A percentile compares a stretch with the other conserved stretches of the same genome.
phyloP scores from a whole-genome alignment of 2,888 invertebrate genomes.

The Gisinianus flammeolus region DNA sequence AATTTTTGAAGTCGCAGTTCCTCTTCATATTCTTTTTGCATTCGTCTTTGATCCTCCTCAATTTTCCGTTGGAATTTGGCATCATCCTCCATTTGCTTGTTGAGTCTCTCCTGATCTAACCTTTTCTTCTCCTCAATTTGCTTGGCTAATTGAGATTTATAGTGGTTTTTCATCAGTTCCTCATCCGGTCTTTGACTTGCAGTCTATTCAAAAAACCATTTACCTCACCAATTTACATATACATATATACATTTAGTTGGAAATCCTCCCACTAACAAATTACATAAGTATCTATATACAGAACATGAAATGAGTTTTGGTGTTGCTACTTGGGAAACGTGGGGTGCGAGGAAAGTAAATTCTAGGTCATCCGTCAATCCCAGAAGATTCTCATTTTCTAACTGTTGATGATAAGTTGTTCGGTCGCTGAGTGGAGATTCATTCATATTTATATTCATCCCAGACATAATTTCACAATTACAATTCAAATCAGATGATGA shows the following conservation, averaged over 20 bases:
- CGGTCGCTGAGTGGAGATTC: too few relatives aligned
- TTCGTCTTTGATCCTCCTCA: conserved; percentile 47
- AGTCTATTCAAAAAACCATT: conserved; percentile 17
- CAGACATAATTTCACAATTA: too few relatives aligned
- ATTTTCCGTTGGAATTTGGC: conserved; percentile 49
- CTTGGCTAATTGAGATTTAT: conserved; percentile 35
- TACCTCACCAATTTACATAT: too few relatives aligned
- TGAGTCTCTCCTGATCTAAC: conserved; percentile 43
- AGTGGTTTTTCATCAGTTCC: conserved; percentile 13
- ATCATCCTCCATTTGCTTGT: conserved; percentile 46
- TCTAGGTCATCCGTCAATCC: background rate
- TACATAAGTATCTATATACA: background rate
- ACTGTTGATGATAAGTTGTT: too few relatives aligned
- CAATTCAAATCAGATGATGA: too few relatives aligned
- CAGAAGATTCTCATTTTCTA: background rate
- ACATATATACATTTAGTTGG: background rate
- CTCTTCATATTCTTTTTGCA: conserved; percentile 49
- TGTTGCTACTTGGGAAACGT: conserved; percentile 12
- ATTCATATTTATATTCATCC: too few relatives aligned
- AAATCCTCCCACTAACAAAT: background rate
- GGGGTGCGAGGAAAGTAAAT: background rate
- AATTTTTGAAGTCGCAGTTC: conserved; percentile 46
- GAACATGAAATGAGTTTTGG: background rate
- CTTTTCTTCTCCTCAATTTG: conserved; percentile 50
- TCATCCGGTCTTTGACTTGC: conserved; percentile 29